Evolutionary conservation across 2,888 invertebrate genomes (phyloP), one percentile per base, ranked within the genome.

Genomic region (Hipparchia semele): DNA sequence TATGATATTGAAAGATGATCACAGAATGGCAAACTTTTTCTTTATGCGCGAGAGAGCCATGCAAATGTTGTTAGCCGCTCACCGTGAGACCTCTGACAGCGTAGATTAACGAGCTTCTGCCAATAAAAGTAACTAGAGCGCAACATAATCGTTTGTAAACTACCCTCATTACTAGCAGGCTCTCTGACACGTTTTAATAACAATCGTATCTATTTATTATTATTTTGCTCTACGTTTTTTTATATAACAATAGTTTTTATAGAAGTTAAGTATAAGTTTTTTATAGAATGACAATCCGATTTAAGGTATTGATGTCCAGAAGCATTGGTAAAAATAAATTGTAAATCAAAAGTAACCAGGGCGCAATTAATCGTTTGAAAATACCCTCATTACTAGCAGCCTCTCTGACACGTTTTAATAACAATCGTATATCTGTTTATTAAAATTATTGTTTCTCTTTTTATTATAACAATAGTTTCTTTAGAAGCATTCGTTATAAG

Each of bases 41-140:
- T 70, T 70, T 59, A 64, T 67, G 23, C 23, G 39, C 39, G 45
- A 68, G 67, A 67, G 73, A 69, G 58, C 61, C 86, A 87, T 88
- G 87, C 87, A 89, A 90, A 91, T 88, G 84, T 82, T 85, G 84
- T 85, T 86, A 86, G 87, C 82, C 81, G 81, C 79, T 79, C 83
- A 87, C 80, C 87, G 84, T 87, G 89, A 82, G 83, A 86, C 83
- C 88, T 83, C 79, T 73, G 80, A 80, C 80, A 77, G 78, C 77
- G 77, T 79, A 84, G 84, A 88, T 89, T 89, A 89, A 89, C 83
- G 81, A 87, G 86, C 81, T 80, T 75, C 82, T 74, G 76, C 77
- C 81, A 84, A 87, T 86, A 86, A 89, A 85, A 86, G 83, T 84
- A 84, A 79, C 82, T 79, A 81, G 79, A 80, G 80, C 69, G 64